These are phyloP conservation scores for Elegia similella DNA, from an alignment of 2,888 invertebrate species.

Conservation along the genomic window DNA sequence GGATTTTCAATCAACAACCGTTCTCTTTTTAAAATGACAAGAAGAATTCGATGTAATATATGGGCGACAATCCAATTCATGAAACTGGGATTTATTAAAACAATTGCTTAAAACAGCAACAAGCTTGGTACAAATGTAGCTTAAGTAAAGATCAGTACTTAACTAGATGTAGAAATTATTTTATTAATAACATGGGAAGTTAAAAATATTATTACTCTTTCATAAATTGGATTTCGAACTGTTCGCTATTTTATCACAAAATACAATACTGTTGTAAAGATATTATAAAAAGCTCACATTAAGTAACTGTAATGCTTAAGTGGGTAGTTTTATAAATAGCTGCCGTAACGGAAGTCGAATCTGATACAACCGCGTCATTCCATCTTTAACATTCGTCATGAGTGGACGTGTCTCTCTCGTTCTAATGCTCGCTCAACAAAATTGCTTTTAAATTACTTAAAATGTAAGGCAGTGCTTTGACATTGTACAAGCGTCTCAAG, in stretches of 20 bases:
- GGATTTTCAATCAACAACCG: constrained; percentile 9
- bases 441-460: constrained; percentile 59
- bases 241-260: constrained; percentile 44
- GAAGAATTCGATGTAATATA: constrained; percentile 49
- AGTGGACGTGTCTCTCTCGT: constrained; percentile 44
- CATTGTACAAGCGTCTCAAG: constrained; percentile 60
- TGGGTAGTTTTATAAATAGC: constrained; percentile 48
- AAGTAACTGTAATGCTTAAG: constrained; percentile 45
- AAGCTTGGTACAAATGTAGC: constrained; percentile 43
- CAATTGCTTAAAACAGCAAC: constrained; percentile 66
- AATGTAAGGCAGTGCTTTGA: constrained; percentile 77
- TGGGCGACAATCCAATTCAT: constrained; percentile 58
- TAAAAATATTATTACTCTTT: constrained; percentile 39
- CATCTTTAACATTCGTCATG: constrained; percentile 49
- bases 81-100: constrained; percentile 44
- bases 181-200: constrained; percentile 42
- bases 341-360: constrained; percentile 43
- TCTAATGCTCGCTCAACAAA: constrained; percentile 50
- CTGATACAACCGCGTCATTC: constrained; percentile 40
- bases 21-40: constrained; percentile 32
- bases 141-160: constrained; percentile 42
- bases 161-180: constrained; percentile 50
- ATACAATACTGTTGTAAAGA: constrained; percentile 53
- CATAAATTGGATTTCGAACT: constrained; percentile 48
- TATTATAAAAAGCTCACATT: constrained; percentile 73